Base-by-base conservation (phyloP, 2,797 vertebrate genomes). In the Tenualosa thibaudeaui region DNA sequence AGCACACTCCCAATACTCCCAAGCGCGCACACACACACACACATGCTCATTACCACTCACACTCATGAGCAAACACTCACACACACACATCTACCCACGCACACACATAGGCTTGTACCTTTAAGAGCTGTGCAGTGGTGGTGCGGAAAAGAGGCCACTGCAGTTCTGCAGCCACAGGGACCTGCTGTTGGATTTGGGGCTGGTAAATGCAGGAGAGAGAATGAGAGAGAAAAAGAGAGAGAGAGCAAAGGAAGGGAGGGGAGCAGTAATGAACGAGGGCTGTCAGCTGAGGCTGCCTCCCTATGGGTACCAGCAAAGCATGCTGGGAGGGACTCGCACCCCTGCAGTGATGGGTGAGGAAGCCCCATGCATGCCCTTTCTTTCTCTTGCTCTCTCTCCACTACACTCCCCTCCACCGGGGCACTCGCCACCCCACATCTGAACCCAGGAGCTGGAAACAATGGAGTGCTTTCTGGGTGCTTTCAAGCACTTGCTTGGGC, bases 71-170 rank as follows among this genome's bases (percentile, higher is more conserved):
- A 82, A 85, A 81, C 31, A 31, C 31, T 31, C 37, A 86, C 85
- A 58, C 65, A 58, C 65, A 26, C 84, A 81, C 83, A 81, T 49
- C 46, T 54, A 78, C 12, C 13, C 81, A 2, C 51, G 26, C 65
- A n/a, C 75, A 81, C 31, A 51, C 46, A 51, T 9, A 37, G 49
- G 49, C 60, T 83, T 89, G 22, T 92, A 84, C 81, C 89, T 93
- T 93, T 93, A 93, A 94, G 92, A 90, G 86, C 87, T 81, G 82
- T 88, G 85, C 85, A 7, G 43, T 84, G 85, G 83, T 43, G 86
- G 81, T 46, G 84, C 88, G 89, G 88, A 94, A 95, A 94, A 86
- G 92, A 93, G 94, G 93, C 87, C 93, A 93, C 91, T 93, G 91
- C 91, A 54, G 89, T 89, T 90, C 86, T 54, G 68, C 87, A 86